phyloP scores from a whole-genome alignment of 2,888 invertebrate species.

The Lycophotia porphyrea region DNA sequence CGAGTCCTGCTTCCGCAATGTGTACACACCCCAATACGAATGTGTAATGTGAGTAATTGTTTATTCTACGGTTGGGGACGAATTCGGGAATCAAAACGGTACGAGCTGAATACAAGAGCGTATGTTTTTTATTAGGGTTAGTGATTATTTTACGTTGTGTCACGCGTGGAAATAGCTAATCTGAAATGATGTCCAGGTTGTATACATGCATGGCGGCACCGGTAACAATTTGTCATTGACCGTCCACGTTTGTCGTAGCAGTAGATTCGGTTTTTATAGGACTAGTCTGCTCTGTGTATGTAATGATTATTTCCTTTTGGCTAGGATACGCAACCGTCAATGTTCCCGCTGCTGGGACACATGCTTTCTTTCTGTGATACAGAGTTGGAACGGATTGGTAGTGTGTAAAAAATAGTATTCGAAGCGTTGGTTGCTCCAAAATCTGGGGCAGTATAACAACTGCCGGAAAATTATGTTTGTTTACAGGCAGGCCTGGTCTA shows the following conservation, averaged over 20 bases:
- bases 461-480: not conserved
- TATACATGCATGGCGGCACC: too few species aligned
- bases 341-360: too few species aligned
- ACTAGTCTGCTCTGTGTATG: too few species aligned
- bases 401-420: not conserved
- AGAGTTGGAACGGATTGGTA: too few species aligned
- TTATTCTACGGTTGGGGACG: constrained; percentile 37
- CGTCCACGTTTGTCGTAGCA: too few species aligned
- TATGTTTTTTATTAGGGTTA: not conserved
- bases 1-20: not conserved
- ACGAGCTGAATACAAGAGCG: not conserved
- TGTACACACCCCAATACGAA: constrained; percentile 15
- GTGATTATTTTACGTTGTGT: not conserved
- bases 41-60: constrained; percentile 24
- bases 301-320: too few species aligned
- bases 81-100: constrained; percentile 12
- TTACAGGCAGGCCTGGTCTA: not conserved
- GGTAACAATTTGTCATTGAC: too few species aligned
- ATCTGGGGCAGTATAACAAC: not conserved
- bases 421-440: not conserved
- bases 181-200: too few species aligned
- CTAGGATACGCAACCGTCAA: too few species aligned
- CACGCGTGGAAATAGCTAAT: too few species aligned
- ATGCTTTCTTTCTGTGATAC: too few species aligned
- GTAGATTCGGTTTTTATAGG: too few species aligned